Percentiles rank a stretch among this genome's conserved stretches.
These are phyloP conservation scores for Sciaenops ocellatus DNA, from an alignment of 2,797 vertebrate species.

Conservation along the genomic window DNA sequence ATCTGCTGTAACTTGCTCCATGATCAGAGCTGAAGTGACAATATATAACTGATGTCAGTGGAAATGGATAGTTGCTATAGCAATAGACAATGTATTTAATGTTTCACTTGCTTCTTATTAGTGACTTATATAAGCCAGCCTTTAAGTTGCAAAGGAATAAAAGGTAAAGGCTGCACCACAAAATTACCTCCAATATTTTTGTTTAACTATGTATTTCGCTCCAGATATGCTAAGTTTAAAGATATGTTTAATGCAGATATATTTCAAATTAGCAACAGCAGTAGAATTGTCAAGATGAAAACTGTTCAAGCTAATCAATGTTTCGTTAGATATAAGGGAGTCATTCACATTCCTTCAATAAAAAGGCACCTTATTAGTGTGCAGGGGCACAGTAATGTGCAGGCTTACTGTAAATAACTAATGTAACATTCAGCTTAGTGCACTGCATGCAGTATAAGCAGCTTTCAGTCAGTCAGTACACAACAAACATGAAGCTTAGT, in stretches of 20 bases:
- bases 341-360: background rate
- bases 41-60: background rate
- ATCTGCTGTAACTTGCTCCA: background rate
- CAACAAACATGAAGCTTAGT: slow-evolving; percentile 81
- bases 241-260: background rate
- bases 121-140: background rate
- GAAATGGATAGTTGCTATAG: slow-evolving; percentile 7
- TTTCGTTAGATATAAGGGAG: slow-evolving; percentile 9
- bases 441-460: slow-evolving; percentile 77
- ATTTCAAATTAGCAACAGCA: background rate
- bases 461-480: slow-evolving; percentile 79
- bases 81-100: slow-evolving; percentile 5
- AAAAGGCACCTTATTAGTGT: slow-evolving; percentile 24
- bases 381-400: slow-evolving; percentile 38
- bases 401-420: slow-evolving; percentile 73
- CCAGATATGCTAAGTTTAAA: background rate
- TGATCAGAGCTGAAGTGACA: slow-evolving; percentile 1
- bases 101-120: background rate
- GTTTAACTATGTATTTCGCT: background rate
- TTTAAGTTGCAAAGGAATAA: background rate
- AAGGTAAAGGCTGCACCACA: background rate
- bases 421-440: slow-evolving; percentile 67
- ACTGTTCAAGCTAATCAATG: slow-evolving; percentile 17
- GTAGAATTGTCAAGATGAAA: background rate
- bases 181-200: background rate